phyloP scores from a whole-genome alignment of 2,797 vertebrate species.

The Helicolenus hilgendorfi region DNA sequence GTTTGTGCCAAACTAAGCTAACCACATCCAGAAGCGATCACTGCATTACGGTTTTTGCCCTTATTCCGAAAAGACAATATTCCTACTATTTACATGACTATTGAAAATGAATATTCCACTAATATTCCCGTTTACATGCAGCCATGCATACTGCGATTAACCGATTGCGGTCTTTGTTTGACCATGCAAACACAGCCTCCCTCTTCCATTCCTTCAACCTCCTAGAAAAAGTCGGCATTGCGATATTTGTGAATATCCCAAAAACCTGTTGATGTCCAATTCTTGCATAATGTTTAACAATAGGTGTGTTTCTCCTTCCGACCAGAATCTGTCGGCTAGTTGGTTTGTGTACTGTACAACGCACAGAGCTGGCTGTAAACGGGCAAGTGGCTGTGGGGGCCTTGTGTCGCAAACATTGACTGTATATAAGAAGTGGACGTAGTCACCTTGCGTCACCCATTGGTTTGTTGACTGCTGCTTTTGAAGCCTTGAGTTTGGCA shows the following conservation, averaged over 20 bases:
- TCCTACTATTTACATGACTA: neutral
- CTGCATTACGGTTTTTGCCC: neutral
- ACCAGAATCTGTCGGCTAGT: neutral
- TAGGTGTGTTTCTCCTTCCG: neutral
- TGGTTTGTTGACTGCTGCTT: no score
- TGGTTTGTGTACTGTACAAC: no score
- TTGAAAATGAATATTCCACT: neutral
- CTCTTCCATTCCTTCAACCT: neutral
- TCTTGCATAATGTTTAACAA: neutral
- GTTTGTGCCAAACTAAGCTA: neutral
- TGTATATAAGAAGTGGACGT: no score
- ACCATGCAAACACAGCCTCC: neutral
- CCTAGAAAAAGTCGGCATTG: neutral
- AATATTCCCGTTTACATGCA: neutral
- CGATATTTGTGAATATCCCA: neutral
- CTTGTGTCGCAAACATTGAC: no score
- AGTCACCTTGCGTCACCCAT: no score
- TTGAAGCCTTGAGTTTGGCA: no score
- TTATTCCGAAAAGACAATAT: neutral
- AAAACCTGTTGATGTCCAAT: neutral
- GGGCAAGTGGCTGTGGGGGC: neutral
- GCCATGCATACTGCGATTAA: fast-evolving
- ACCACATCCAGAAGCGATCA: neutral
- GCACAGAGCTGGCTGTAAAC: neutral
- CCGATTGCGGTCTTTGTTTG: neutral